These are phyloP conservation scores for Centroberyx gerrardi DNA, from an alignment of 2,797 vertebrate species.

Conservation along the genomic window DNA sequence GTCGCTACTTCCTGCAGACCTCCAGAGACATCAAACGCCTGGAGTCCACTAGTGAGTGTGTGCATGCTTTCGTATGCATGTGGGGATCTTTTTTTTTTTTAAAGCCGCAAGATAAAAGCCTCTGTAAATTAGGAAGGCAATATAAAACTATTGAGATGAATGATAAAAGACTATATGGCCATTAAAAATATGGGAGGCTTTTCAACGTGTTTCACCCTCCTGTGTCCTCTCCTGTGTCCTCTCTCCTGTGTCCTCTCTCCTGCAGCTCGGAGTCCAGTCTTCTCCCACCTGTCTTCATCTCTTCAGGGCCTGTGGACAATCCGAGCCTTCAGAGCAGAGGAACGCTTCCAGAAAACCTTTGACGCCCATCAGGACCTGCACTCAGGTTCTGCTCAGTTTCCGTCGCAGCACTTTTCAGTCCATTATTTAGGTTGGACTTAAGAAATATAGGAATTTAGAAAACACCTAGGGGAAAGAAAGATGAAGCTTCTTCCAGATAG, in stretches of 20 bases:
- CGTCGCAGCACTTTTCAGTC: neutral
- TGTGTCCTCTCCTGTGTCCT: neutral
- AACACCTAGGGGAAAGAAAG: too few species aligned
- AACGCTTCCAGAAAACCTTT: slow-evolving; percentile 91
- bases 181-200: neutral
- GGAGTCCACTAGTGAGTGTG: slow-evolving; percentile 89
- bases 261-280: slow-evolving; percentile 93
- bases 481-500: too few species aligned
- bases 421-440: neutral
- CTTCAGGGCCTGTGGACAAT: slow-evolving; percentile 97
- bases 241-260: neutral
- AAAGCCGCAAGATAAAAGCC: too few species aligned
- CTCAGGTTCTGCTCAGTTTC: slow-evolving; percentile 82
- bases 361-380: slow-evolving; percentile 95
- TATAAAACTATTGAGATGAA: too few species aligned
- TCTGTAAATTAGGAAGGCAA: too few species aligned
- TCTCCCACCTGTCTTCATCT: slow-evolving; percentile 94
- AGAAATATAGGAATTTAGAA: too few species aligned
- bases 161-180: too few species aligned
- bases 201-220: neutral
- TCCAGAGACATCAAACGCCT: slow-evolving; percentile 93
- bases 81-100: too few species aligned
- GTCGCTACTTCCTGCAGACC: slow-evolving; percentile 90
- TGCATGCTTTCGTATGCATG: too few species aligned
- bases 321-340: slow-evolving; percentile 90